phyloP scores from a whole-genome alignment of 2,888 invertebrate genomes.

The Teleiodes luculella region DNA sequence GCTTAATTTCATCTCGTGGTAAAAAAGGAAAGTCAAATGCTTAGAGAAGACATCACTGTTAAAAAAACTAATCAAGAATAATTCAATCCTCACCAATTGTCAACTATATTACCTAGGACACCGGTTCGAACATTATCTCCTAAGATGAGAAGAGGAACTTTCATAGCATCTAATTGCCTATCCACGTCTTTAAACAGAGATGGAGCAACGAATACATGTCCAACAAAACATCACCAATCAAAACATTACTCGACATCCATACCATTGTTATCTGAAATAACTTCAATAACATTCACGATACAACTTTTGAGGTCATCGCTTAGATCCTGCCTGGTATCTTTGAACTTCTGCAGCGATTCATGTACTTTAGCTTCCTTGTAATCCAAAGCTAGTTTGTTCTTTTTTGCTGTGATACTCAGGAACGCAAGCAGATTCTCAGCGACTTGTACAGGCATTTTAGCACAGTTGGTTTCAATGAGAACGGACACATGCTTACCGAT shows the following conservation, averaged over 20 bases:
- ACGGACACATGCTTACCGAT: conserved; percentile 72
- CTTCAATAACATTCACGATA: conserved; percentile 36
- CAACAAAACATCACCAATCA: no score
- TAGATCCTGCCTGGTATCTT: conserved; percentile 52
- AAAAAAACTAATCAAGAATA: no score
- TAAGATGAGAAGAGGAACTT: no score
- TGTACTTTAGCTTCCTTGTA: conserved; percentile 57
- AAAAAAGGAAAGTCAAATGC: no score
- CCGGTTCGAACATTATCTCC: no score
- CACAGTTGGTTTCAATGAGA: conserved; percentile 68
- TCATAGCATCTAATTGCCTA: no score
- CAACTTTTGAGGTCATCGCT: conserved; percentile 47
- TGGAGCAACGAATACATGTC: not conserved
- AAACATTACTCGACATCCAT: not conserved
- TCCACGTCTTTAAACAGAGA: not conserved
- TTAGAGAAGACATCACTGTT: no score
- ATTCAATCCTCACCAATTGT: no score
- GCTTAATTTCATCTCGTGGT: no score
- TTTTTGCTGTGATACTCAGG: conserved; percentile 63
- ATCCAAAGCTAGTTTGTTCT: conserved; percentile 48
- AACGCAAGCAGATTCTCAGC: conserved; percentile 73
- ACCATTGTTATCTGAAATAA: conserved; percentile 38
- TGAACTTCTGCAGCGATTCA: conserved; percentile 52
- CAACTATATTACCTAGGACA: no score
- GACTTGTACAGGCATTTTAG: conserved; percentile 69